Conservation (phyloP, 2,888 invertebrate genomes). For the Caenorhabditis sp. region DNA sequence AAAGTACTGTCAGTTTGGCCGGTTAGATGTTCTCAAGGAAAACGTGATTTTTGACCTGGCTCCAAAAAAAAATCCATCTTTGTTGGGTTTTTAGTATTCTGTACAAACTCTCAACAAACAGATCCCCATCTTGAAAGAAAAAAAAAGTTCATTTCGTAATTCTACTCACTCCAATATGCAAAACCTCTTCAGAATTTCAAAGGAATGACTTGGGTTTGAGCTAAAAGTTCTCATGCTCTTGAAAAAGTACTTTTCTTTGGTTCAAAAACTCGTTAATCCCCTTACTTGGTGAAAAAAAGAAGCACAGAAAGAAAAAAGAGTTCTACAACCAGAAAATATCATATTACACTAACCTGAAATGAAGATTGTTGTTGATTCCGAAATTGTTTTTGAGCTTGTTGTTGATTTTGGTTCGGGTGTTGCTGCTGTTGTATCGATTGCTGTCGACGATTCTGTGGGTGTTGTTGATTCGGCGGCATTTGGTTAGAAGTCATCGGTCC, state of each 20-base stretch:
- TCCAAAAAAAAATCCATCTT: too few relatives aligned
- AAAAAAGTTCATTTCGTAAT: too few relatives aligned
- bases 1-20: too few relatives aligned
- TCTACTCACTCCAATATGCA: too few relatives aligned
- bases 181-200: too few relatives aligned
- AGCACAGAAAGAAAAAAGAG: neutral
- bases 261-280: neutral
- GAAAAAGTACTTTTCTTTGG: neutral
- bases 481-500: neutral
- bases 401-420: neutral
- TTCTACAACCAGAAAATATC: neutral
- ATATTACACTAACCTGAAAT: neutral
- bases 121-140: too few relatives aligned
- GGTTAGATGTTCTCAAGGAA: too few relatives aligned
- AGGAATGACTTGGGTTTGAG: neutral
- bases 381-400: conserved; percentile 7
- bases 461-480: neutral
- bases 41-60: too few relatives aligned
- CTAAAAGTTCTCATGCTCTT: neutral
- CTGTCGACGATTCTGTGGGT: neutral
- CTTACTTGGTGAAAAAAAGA: neutral
- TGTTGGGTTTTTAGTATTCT: too few relatives aligned
- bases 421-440: neutral
- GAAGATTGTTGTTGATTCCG: neutral
- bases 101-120: too few relatives aligned